Evolutionary conservation across 2,797 vertebrate species (phyloP).

Genomic region (Helicolenus hilgendorfi): DNA sequence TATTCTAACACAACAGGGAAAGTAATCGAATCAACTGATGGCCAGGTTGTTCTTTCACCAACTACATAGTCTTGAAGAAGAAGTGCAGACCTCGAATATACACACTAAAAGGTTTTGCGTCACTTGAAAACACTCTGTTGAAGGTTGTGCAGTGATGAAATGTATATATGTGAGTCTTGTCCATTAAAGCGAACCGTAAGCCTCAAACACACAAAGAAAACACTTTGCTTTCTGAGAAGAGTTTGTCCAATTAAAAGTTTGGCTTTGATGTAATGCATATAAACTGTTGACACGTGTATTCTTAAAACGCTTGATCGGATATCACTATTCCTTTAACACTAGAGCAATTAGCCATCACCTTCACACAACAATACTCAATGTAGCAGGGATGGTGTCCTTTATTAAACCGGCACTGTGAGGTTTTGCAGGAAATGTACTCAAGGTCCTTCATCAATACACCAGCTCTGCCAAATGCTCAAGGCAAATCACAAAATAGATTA

Average conservation of each 20-base stretch:
- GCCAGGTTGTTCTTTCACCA: not conserved
- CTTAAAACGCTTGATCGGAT: not conserved
- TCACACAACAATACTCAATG: slow-evolving; percentile 25
- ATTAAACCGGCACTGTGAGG: slow-evolving; percentile 38
- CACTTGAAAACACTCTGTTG: not conserved
- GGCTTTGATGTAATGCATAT: not conserved
- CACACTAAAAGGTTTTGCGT: not conserved
- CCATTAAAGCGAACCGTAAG: not conserved
- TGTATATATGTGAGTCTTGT: not conserved
- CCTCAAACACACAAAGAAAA: not conserved
- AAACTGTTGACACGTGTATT: not conserved
- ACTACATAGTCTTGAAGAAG: not conserved
- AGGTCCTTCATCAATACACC: slow-evolving; percentile 58
- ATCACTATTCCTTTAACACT: slow-evolving; percentile 14
- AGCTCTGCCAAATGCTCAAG: slow-evolving; percentile 54
- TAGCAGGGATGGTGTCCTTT: slow-evolving; percentile 32
- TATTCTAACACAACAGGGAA: not conserved
- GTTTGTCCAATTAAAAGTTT: slow-evolving; percentile 21
- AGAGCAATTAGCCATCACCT: slow-evolving; percentile 34
- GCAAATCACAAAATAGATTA: slow-evolving; percentile 69
- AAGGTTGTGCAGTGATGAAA: not conserved
- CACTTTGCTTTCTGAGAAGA: not conserved
- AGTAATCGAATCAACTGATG: not conserved
- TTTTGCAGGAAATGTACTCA: slow-evolving; percentile 48
- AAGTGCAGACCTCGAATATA: not conserved